Evolutionary conservation across 2,113 vertebrate genomes (phyloP).

Genomic region (Ceyx cyanopectus): DNA sequence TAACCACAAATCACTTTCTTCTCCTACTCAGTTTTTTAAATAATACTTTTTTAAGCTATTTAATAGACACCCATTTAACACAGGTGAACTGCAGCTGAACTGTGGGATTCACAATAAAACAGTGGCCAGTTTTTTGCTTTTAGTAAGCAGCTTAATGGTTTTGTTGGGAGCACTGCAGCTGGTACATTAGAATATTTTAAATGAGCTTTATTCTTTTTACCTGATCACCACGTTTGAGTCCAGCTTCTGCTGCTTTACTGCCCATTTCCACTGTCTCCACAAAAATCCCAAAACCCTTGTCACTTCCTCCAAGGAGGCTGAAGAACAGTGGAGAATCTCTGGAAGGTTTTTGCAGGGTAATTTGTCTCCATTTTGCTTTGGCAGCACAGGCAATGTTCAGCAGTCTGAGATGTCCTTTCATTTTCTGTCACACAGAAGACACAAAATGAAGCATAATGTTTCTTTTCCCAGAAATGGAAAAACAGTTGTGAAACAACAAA

Average conservation of each 20-base stretch:
- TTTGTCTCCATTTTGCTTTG: conserved; percentile 95
- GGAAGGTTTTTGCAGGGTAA: conserved; percentile 91
- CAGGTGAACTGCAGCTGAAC: not conserved
- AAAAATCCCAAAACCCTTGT: conserved; percentile 94
- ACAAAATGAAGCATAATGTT: not conserved
- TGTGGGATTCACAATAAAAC: not conserved
- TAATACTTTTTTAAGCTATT: not conserved
- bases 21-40: not conserved
- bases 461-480: not conserved
- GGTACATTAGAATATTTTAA: not conserved
- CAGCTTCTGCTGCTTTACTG: conserved; percentile 92
- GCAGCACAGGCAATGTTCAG: conserved; percentile 97
- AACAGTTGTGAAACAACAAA: not conserved
- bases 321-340: conserved; percentile 91
- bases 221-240: conserved; percentile 97
- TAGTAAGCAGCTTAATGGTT: not conserved
- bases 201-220: conserved; percentile 50
- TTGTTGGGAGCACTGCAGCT: not conserved
- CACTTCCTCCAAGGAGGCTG: conserved; percentile 89
- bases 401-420: conserved; percentile 95
- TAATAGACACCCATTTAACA: not conserved
- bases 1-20: not conserved
- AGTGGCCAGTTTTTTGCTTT: not conserved
- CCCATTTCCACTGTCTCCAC: conserved; percentile 87
- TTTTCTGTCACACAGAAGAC: conserved; percentile 84